phyloP scores from a whole-genome alignment of 2,888 invertebrate species.

The Volucella inflata region DNA sequence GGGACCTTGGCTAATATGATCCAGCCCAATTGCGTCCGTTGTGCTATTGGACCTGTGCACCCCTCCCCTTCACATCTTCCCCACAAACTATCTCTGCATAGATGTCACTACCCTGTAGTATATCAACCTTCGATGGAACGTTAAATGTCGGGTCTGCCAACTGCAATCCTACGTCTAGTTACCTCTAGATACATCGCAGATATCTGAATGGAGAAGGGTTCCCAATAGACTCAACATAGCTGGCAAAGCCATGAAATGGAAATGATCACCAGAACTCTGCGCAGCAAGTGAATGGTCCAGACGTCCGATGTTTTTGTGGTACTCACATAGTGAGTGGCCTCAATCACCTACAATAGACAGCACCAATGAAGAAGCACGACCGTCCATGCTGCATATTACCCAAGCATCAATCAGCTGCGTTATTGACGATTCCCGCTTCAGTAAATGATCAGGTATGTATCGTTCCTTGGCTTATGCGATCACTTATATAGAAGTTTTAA shows the following conservation, averaged over 20 bases:
- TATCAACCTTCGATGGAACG: too few relatives aligned
- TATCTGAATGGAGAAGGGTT: slow-evolving; percentile 64
- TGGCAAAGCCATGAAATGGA: too few relatives aligned
- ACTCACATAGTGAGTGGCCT: slow-evolving; percentile 12
- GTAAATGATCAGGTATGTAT: neutral
- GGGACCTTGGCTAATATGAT: too few relatives aligned
- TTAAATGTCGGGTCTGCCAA: too few relatives aligned
- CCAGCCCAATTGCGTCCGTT: too few relatives aligned
- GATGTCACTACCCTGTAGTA: too few relatives aligned
- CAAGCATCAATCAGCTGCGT: neutral
- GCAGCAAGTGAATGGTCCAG: too few relatives aligned
- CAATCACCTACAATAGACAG: neutral
- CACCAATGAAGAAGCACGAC: slow-evolving; percentile 15
- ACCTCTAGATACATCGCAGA: slow-evolving; percentile 56
- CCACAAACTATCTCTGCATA: too few relatives aligned
- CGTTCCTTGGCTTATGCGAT: neutral
- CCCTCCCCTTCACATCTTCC: too few relatives aligned
- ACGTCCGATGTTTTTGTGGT: too few relatives aligned
- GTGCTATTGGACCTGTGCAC: too few relatives aligned
- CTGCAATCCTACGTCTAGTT: slow-evolving; percentile 3
- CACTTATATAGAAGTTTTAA: neutral
- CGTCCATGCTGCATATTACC: neutral
- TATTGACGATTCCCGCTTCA: slow-evolving; percentile 1
- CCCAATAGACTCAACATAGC: slow-evolving; percentile 67
- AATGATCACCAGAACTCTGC: too few relatives aligned